A percentile compares a stretch with the other conserved stretches of the same genome.
Evolutionary conservation across 2,113 vertebrate genomes (phyloP).

Genomic region (Siphamia tubifer): DNA sequence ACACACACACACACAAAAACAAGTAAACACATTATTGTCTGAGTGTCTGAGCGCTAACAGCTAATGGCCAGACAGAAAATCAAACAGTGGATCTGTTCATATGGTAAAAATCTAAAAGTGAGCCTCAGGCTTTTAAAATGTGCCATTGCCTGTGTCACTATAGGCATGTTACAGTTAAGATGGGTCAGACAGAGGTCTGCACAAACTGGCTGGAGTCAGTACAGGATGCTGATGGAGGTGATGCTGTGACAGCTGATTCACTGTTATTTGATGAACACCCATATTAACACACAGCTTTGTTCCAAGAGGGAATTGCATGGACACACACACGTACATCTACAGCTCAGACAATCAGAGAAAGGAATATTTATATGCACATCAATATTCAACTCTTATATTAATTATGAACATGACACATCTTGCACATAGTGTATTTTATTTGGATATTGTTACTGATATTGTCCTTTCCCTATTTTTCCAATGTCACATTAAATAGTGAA

Average conservation of each 20-base stretch:
- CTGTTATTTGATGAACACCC: neutral
- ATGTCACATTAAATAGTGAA: too few relatives aligned
- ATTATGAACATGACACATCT: too few relatives aligned
- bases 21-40: conserved; percentile 44
- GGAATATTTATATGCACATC: too few relatives aligned
- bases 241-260: conserved; percentile 13
- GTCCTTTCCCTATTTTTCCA: too few relatives aligned
- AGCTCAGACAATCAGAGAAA: neutral
- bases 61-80: neutral
- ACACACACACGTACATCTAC: neutral
- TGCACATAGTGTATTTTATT: too few relatives aligned
- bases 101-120: neutral
- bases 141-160: too few relatives aligned
- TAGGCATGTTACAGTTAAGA: neutral
- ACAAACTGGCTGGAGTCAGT: neutral
- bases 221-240: neutral
- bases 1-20: conserved; percentile 40
- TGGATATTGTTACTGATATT: too few relatives aligned
- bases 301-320: neutral
- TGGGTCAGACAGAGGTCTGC: neutral
- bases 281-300: neutral
- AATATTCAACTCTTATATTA: too few relatives aligned
- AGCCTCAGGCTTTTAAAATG: conserved; percentile 1
- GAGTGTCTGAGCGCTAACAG: neutral
- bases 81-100: neutral